Evolutionary conservation across 1,140 invertebrate species (phyloP).

Genomic region (Temnothorax nylanderi): DNA sequence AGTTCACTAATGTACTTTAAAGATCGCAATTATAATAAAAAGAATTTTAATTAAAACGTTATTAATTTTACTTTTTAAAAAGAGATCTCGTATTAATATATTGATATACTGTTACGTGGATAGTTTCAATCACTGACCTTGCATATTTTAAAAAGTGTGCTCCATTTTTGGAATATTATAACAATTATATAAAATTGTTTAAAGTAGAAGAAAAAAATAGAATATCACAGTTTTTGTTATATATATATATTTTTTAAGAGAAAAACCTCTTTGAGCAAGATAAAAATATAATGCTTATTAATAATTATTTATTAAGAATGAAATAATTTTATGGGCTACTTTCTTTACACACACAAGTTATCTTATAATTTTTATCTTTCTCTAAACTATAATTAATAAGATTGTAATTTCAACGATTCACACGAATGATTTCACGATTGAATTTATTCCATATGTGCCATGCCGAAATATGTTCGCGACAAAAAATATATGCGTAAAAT

Average conservation of each 20-base stretch:
- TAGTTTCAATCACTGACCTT: background rate
- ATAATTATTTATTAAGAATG: background rate
- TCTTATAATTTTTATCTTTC: too few relatives aligned
- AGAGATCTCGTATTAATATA: background rate
- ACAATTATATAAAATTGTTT: background rate
- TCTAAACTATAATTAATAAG: background rate
- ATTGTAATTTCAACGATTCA: background rate
- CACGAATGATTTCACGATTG: background rate
- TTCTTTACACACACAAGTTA: too few relatives aligned
- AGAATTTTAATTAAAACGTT: background rate
- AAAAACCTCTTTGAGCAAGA: background rate
- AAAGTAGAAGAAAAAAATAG: background rate
- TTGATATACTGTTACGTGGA: background rate
- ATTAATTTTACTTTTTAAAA: background rate
- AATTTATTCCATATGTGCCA: background rate
- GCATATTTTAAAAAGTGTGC: background rate
- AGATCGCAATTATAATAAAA: background rate
- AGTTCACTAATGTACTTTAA: constrained; percentile 10
- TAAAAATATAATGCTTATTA: background rate
- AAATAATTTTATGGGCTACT: too few relatives aligned
- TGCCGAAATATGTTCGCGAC: background rate
- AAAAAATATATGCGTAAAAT: background rate
- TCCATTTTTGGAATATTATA: background rate
- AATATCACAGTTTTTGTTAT: constrained; percentile 3
- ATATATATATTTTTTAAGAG: background rate